Evolutionary conservation across 2,888 invertebrate species (phyloP), one percentile per base, ranked within the genome.

Genomic region (Ptychoptera contaminata): DNA sequence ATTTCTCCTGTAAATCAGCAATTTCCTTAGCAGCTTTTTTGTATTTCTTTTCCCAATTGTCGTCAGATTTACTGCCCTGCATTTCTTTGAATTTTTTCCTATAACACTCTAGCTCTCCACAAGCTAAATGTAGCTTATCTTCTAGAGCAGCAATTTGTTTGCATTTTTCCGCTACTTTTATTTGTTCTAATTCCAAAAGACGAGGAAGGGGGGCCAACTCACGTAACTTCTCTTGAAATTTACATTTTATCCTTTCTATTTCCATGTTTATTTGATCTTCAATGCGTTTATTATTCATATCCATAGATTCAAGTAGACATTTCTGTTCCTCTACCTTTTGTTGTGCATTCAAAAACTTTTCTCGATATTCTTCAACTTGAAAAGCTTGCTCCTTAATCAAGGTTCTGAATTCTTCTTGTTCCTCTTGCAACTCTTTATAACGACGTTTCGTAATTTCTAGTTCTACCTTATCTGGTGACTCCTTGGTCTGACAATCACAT

Each of bases 191-290:
- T 37, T 59, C 60, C 48, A 63, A 54, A 40, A 56, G 39, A 34
- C 57, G 54, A 2, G 64, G 61, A 46, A 63, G 45, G 37, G 58
- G 56, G 2, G 59, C 54, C 0, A 62, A 54, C 34, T 56, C 60
- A 37, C 55, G 54, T 11, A 63, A 49, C 50, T 63, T 64, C 11
- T 55, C 50, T 16, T 62, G 59, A 29, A 65, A 49, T 1, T 51
- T 50, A 9, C 56, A 55, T 42, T 63, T 60, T 43, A 59, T 61
- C 0, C 50, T 46, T 12, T 55, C 54, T 31, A 65, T 56, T 46
- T 60, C 62, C 7, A 54, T 54, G 44, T 65, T 64, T 31, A 65
- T 60, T 51, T 64, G 64, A 42, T 56, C 49, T 48, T 64, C 64
- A 40, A 65, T 50, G 23, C 58, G 54, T 16, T 54, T 53, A 43